Conservation (phyloP, 2,888 invertebrate species). For the Boloria euphrosyne region DNA sequence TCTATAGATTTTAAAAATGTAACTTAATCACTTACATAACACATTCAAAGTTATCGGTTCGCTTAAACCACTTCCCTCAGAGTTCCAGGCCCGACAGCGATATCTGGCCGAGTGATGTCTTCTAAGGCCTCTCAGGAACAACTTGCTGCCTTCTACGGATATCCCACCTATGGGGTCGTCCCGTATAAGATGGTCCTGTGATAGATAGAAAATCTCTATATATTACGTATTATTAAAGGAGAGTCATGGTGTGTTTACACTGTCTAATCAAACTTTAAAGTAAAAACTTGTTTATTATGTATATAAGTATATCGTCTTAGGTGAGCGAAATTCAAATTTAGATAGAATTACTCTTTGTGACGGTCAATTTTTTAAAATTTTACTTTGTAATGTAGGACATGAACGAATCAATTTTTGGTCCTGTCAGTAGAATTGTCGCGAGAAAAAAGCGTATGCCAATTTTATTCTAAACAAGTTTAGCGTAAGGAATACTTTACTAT, state of each 20-base stretch:
- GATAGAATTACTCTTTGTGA: too few species aligned
- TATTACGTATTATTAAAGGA: neutral
- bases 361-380: too few species aligned
- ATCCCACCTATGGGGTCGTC: constrained; percentile 86
- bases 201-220: constrained; percentile 5
- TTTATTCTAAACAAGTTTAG: too few species aligned
- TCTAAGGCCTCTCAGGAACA: constrained; percentile 86
- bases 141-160: constrained; percentile 84
- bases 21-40: constrained; percentile 86
- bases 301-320: too few species aligned
- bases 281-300: too few species aligned
- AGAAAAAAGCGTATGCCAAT: too few species aligned
- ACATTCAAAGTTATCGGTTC: constrained; percentile 87
- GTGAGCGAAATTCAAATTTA: too few species aligned
- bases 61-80: constrained; percentile 91
- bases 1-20: too few species aligned
- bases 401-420: too few species aligned
- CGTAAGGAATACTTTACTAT: too few species aligned
- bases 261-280: neutral
- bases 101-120: constrained; percentile 89
- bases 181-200: constrained; percentile 84
- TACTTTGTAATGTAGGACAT: too few species aligned
- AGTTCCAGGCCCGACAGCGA: constrained; percentile 90
- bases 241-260: neutral
- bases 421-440: too few species aligned